A percentile compares a stretch with the other conserved stretches of the same genome.
Conservation (phyloP, 1,140 invertebrate genomes). For the Aphis gossypii region DNA sequence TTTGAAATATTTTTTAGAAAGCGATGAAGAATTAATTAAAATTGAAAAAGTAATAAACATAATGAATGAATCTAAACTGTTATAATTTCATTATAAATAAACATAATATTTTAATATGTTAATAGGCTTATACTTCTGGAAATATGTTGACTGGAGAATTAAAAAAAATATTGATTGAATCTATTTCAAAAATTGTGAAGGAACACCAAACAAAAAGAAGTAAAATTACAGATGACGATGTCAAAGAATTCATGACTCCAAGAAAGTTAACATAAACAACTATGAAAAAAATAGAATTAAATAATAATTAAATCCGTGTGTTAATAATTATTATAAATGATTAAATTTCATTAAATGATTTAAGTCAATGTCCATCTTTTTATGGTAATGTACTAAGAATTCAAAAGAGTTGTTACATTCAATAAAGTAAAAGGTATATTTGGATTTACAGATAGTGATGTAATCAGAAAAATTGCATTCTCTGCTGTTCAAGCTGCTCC, state of each 20-base stretch:
- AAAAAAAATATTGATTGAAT: slow-evolving; percentile 88
- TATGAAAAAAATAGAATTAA: neutral
- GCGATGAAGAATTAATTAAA: slow-evolving; percentile 87
- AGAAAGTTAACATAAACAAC: slow-evolving; percentile 64
- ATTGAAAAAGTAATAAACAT: slow-evolving; percentile 72
- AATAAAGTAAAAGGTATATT: slow-evolving; percentile 97
- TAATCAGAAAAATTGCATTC: slow-evolving; percentile 96
- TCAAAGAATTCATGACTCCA: slow-evolving; percentile 85
- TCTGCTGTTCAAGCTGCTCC: slow-evolving; percentile 97
- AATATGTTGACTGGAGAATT: slow-evolving; percentile 92
- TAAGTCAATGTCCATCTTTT: slow-evolving; percentile 82
- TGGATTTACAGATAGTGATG: slow-evolving; percentile 94
- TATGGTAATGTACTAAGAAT: slow-evolving; percentile 92
- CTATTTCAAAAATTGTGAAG: slow-evolving; percentile 77
- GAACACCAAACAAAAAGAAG: slow-evolving; percentile 84
- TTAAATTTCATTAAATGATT: neutral
- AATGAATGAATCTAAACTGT: neutral
- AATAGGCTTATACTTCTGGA: slow-evolving; percentile 85
- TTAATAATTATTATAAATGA: no score
- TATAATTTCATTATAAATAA: neutral
- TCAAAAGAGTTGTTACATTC: slow-evolving; percentile 90
- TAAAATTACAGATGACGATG: slow-evolving; percentile 83
- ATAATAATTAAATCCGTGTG: neutral
- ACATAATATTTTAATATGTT: slow-evolving; percentile 16
- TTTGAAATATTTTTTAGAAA: slow-evolving; percentile 93